These are phyloP conservation scores for Cryptoblepharus egeriae DNA, from an alignment of 2,797 vertebrate species.

Conservation along the genomic window DNA sequence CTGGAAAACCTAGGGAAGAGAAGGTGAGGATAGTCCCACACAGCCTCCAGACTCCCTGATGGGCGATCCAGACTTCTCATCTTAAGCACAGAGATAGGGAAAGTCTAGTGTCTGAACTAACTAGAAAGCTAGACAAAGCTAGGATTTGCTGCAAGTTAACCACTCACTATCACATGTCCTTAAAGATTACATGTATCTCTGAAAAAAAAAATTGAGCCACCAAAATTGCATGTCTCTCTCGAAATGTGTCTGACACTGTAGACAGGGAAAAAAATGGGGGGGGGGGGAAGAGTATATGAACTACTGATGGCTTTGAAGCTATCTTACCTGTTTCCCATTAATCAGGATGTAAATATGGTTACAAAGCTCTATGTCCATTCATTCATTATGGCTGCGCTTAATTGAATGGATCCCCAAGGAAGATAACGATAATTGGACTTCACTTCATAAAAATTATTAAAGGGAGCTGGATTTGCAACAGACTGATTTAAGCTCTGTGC, in stretches of 20 bases:
- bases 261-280: conserved; percentile 33
- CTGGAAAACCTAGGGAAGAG: too few relatives aligned
- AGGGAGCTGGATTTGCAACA: conserved; percentile 53
- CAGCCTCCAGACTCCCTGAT: too few relatives aligned
- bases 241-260: conserved; percentile 54
- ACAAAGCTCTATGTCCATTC: conserved; percentile 64
- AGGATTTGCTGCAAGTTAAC: background rate
- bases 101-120: background rate
- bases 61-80: too few relatives aligned
- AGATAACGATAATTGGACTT: conserved; percentile 74
- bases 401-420: conserved; percentile 71
- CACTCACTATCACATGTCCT: background rate
- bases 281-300: conserved; percentile 52
- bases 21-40: too few relatives aligned
- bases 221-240: conserved; percentile 42
- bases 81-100: background rate
- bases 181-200: background rate
- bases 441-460: conserved; percentile 71
- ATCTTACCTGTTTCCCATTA: conserved; percentile 67
- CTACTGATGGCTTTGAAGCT: conserved; percentile 67
- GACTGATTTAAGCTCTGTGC: conserved; percentile 48
- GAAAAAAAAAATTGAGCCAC: conserved; percentile 53
- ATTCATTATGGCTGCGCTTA: conserved; percentile 60
- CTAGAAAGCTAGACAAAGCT: background rate
- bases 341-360: conserved; percentile 68